These are phyloP conservation scores for Eupithecia pulchellata DNA, from an alignment of 2,888 invertebrate species.

Conservation along the genomic window DNA sequence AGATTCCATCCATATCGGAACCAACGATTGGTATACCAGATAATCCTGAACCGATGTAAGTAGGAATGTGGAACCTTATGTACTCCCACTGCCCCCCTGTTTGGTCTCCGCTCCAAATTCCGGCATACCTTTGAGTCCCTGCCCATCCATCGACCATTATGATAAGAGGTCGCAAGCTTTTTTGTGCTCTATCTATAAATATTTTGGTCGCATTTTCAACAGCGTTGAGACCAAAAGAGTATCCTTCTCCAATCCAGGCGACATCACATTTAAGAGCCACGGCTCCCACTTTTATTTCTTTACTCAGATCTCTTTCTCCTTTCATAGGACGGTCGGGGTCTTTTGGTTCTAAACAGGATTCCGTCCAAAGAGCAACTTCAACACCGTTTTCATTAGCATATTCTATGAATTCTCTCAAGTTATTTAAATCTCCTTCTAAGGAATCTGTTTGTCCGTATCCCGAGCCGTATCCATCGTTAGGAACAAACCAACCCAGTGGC, in stretches of 20 bases:
- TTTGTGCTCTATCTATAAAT: slow-evolving; percentile 59
- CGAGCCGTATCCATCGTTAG: slow-evolving; percentile 79
- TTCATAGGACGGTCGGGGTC: slow-evolving; percentile 73
- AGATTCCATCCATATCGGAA: slow-evolving; percentile 81
- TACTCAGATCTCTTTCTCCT: slow-evolving; percentile 74
- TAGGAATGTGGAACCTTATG: slow-evolving; percentile 79
- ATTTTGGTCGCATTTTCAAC: slow-evolving; percentile 69
- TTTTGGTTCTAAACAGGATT: slow-evolving; percentile 70
- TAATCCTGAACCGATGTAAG: slow-evolving; percentile 74
- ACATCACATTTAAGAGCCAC: slow-evolving; percentile 79
- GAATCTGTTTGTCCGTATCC: slow-evolving; percentile 78
- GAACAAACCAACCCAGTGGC: slow-evolving; percentile 78
- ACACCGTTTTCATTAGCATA: slow-evolving; percentile 70
- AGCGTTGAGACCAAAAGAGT: slow-evolving; percentile 74
- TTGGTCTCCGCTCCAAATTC: slow-evolving; percentile 79
- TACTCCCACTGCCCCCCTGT: slow-evolving; percentile 79
- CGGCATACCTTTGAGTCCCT: slow-evolving; percentile 75
- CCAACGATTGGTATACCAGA: slow-evolving; percentile 77
- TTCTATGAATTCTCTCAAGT: slow-evolving; percentile 68
- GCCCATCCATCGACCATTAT: slow-evolving; percentile 82
- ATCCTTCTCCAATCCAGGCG: slow-evolving; percentile 77
- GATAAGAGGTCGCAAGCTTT: slow-evolving; percentile 63
- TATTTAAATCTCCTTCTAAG: slow-evolving; percentile 73
- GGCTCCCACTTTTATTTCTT: slow-evolving; percentile 70
- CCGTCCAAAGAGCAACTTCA: slow-evolving; percentile 77